Conservation (phyloP, 2,888 invertebrate genomes). For the Drosophila tanythrix region DNA sequence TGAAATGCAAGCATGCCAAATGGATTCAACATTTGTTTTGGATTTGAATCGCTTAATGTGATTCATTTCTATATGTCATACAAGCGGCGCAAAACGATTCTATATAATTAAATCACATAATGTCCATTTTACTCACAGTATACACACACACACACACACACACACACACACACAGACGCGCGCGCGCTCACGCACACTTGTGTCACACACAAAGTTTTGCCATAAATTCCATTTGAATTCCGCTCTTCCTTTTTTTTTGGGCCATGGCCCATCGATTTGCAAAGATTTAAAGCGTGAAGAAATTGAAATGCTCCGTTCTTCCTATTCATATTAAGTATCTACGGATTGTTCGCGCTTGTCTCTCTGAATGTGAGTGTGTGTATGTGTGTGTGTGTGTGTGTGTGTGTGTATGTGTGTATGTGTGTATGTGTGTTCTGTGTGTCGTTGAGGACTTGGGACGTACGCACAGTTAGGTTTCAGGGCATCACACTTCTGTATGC, state of each 20-base stretch:
- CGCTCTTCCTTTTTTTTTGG: conserved; percentile 43
- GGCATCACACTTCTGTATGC: conserved; percentile 16
- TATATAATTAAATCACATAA: conserved; percentile 43
- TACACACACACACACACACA: not conserved
- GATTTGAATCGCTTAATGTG: conserved; percentile 19
- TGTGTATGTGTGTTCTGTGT: conserved; percentile 7
- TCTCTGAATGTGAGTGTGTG: conserved; percentile 1
- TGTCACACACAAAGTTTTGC: conserved; percentile 57
- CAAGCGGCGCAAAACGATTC: conserved; percentile 27
- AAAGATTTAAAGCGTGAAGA: conserved; percentile 63
- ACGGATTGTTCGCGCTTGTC: conserved; percentile 39
- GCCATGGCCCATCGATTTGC: conserved; percentile 61
- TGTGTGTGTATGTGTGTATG: conserved; percentile 1
- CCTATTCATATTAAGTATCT: conserved; percentile 54
- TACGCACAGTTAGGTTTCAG: conserved; percentile 22
- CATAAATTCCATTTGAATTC: conserved; percentile 59
- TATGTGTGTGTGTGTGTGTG: conserved; percentile 1
- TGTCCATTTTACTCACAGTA: conserved; percentile 16
- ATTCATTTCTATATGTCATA: conserved; percentile 37
- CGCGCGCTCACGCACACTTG: conserved; percentile 32
- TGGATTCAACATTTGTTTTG: not conserved
- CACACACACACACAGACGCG: not conserved
- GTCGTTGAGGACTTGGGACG: conserved; percentile 8
- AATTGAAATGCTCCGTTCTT: conserved; percentile 53
- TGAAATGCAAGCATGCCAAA: conserved; percentile 3